phyloP scores from a whole-genome alignment of 2,797 vertebrate genomes.

The Chiroxiphia lanceolata region DNA sequence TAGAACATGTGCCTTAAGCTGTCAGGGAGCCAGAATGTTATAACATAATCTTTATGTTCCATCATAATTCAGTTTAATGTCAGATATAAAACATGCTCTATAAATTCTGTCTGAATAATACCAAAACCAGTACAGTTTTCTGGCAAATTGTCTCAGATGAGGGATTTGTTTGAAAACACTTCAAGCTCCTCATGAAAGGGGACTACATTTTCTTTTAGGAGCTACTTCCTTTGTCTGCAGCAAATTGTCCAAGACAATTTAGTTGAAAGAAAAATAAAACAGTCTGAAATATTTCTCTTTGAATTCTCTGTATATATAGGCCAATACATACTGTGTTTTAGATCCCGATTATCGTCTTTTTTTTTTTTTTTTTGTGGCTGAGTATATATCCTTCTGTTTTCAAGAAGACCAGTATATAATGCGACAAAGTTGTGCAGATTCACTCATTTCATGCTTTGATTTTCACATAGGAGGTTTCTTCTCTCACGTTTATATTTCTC shows the following conservation, averaged over 20 bases:
- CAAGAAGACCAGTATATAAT: not conserved
- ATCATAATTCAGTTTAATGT: not conserved
- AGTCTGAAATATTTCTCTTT: not conserved
- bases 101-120: not conserved
- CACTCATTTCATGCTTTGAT: not conserved
- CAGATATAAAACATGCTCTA: not conserved
- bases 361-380: not conserved
- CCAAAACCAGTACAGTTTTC: not conserved
- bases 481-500: not conserved
- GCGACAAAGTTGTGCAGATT: not conserved
- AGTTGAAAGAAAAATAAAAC: not conserved
- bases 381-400: not conserved
- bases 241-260: not conserved
- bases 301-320: not conserved
- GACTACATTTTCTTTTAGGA: not conserved
- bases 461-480: not conserved
- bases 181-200: not conserved
- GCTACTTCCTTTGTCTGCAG: not conserved
- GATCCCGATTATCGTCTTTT: not conserved
- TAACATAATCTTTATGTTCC: not conserved
- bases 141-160: not conserved
- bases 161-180: not conserved
- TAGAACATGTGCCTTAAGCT: not conserved
- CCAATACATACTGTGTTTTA: not conserved
- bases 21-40: not conserved